Evolutionary conservation across 2,888 invertebrate genomes (phyloP).

Genomic region (Melolontha melolontha): DNA sequence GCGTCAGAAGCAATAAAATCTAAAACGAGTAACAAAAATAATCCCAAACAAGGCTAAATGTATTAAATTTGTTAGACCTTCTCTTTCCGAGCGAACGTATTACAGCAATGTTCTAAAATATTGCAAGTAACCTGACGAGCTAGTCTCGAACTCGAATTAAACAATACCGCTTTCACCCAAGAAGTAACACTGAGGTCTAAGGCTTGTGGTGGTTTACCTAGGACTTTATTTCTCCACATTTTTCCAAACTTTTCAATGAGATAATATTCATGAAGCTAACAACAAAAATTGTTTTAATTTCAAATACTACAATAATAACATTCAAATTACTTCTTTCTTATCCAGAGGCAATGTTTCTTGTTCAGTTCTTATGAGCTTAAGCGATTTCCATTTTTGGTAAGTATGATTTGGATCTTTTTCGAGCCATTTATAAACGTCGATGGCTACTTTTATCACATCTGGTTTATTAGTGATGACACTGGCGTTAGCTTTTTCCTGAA

Average conservation of each 20-base stretch:
- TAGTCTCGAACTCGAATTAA: slow-evolving; percentile 90
- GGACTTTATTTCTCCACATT: slow-evolving; percentile 71
- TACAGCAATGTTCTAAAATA: slow-evolving; percentile 86
- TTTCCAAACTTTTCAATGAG: slow-evolving; percentile 81
- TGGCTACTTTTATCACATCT: slow-evolving; percentile 71
- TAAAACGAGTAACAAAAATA: slow-evolving; percentile 53
- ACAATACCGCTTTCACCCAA: slow-evolving; percentile 93
- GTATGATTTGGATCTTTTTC: slow-evolving; percentile 76
- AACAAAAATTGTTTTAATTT: slow-evolving; percentile 34
- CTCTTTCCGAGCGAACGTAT: slow-evolving; percentile 75
- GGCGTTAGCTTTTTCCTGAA: slow-evolving; percentile 53
- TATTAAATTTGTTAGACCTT: slow-evolving; percentile 64
- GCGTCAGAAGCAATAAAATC: slow-evolving; percentile 88
- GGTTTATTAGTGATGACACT: slow-evolving; percentile 41
- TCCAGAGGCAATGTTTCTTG: slow-evolving; percentile 54
- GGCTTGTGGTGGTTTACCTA: slow-evolving; percentile 59
- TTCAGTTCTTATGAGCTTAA: slow-evolving; percentile 69
- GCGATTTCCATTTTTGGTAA: slow-evolving; percentile 78
- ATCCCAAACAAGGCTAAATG: not conserved
- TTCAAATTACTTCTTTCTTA: slow-evolving; percentile 54
- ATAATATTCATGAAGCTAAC: slow-evolving; percentile 67
- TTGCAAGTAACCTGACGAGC: slow-evolving; percentile 91
- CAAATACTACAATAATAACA: not conserved
- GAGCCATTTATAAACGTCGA: slow-evolving; percentile 82
- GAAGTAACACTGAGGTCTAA: slow-evolving; percentile 76